Base-by-base conservation (phyloP, 2,888 invertebrate species). In the Iphiclides podalirius region DNA sequence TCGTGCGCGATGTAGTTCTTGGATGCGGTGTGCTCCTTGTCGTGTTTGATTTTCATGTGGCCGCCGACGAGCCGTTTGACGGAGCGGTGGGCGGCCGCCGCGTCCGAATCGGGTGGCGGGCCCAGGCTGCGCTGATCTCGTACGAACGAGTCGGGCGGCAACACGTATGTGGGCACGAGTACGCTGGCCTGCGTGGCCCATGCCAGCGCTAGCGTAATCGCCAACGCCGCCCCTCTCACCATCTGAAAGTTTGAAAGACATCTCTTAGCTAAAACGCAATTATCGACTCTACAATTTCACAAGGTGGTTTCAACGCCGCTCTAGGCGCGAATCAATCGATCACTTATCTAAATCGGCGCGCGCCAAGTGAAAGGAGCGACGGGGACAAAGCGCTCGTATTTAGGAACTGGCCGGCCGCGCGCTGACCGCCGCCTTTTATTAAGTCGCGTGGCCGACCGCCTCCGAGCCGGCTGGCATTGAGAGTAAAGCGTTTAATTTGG, bases 41-140 rank as follows among this genome's bases (percentile, higher is more conserved):
- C 78, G 57, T 80, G 68, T 67, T 81, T 79, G 55, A 87, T 79
- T 63, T 87, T 89, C 57, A 93, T 81, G 64, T 94, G 93, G 38
- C 94, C 94, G 33, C 93, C 94, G 61, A 93, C 91, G 53, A 94
- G 82, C 51, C 93, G 90, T 63, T 92, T 92, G 55, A 93, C 88
- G 58, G 92, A 92, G 60, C 92, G 85, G 54, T 90, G 81, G 13
- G 84, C 79, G 54, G 82, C 82, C 47, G 80, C 78, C 53, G 67
- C 58, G 54, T 62, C 70, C 28, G 70, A 63, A 67, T 86, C 83
- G 20, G 75, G 64, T 35, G 77, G 59, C 12, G 67, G 64, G 50
- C 73, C 78, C 57, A 87, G 82, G 58, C 86, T 86, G 57, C 89
- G 83, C 64, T 88, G 89, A 64, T 89, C 89, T 71, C 89, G 83